Evolutionary conservation across 92 coral and sea anemone species (phyloP), one percentile per base, ranked within the genome.

Genomic region (Paragorgia papillata): DNA sequence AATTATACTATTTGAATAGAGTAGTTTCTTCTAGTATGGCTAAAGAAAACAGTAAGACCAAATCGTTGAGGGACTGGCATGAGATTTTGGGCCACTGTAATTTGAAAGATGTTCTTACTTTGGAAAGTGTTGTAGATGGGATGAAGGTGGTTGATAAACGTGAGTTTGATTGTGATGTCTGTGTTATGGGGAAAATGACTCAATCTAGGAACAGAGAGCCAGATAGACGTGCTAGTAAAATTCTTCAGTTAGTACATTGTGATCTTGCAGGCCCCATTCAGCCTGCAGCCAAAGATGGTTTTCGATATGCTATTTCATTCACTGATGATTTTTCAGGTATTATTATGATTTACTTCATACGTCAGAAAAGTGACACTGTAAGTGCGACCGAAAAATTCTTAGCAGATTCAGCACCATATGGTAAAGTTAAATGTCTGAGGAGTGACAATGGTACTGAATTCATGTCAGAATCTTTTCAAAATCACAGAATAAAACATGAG

Each of bases 251-350:
- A 26, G 74, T 77, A 27, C 79, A 83, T 50, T 30, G 87, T 77
- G 79, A 83, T 48, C 63, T 84, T 10, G 88, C 84, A 25, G 84
- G 84, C 31, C 77, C 85, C 48, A n/a, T n/a, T n/a, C n/a, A n/a
- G n/a, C n/a, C n/a, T n/a, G n/a, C n/a, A n/a, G n/a, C n/a, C n/a
- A n/a, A n/a, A n/a, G n/a, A n/a, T n/a, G n/a, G n/a, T n/a, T n/a
- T n/a, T n/a, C n/a, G n/a, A n/a, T n/a, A n/a, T n/a, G n/a, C n/a
- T n/a, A n/a, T n/a, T n/a, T n/a, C n/a, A n/a, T n/a, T n/a, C n/a
- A n/a, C n/a, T n/a, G n/a, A n/a, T n/a, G n/a, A n/a, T n/a, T n/a
- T n/a, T n/a, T n/a, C n/a, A n/a, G n/a, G n/a, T n/a, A n/a, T n/a
- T n/a, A n/a, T n/a, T n/a, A n/a, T n/a, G n/a, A 49, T 81, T 5